Base-by-base conservation (phyloP, 2,888 invertebrate species). In the Stenoptilia bipunctidactyla region DNA sequence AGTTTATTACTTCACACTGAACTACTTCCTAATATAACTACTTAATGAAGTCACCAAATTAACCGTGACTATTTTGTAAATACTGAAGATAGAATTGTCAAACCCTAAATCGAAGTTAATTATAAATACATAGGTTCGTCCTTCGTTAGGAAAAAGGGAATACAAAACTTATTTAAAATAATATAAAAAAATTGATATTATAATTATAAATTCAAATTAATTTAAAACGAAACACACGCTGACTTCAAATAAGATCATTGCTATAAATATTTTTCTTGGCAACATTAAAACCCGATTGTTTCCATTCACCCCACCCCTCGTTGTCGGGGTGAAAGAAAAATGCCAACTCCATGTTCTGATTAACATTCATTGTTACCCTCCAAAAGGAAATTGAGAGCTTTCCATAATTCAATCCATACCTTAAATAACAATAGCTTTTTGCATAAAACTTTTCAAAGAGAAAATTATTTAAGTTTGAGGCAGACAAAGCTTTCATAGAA, bases 251-350 rank as follows among this genome's bases (percentile, higher is more conserved):
- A 20, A 20, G 20, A 3, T 5, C 8, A 20, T 5, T 40, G 33
- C 38, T 27, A 39, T 38, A 54, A 47, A 48, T 64, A 63, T 65
- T 69, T 69, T 68, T 66, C 68, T 67, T 70, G 56, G 61, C 63
- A 66, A 67, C 74, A 76, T 76, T 66, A 74, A 77, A 76, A 73
- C 76, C 70, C 62, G 57, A 77, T 76, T 75, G 75, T 72, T 73
- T 59, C 67, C 73, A 71, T 75, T 75, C 66, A 65, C 61, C 58
- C 4, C 20, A 20, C 56, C 55, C 56, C 55, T 64, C 68, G 67
- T 72, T 73, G 72, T 73, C 66, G 58, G 70, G 76, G 67, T 61
- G 55, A 63, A 67, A 65, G 55, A 68, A 74, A 79, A 79, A 80
- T 80, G 77, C 76, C 70, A 69, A 68, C 72, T 66, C 70, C 66